phyloP scores from a whole-genome alignment of 2,113 vertebrate species.

The Megaleporinus macrocephalus region DNA sequence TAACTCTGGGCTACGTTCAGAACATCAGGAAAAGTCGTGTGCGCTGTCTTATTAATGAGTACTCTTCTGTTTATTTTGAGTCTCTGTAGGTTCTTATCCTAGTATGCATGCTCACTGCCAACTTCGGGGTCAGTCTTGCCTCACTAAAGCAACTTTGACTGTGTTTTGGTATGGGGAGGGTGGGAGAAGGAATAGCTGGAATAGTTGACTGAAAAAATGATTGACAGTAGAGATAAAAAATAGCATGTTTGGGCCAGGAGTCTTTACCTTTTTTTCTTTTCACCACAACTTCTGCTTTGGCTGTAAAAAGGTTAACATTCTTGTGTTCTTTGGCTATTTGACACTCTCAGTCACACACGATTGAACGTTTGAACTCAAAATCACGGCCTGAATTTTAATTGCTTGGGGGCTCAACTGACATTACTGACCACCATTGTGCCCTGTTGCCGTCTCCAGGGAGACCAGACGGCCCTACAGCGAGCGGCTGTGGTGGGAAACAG shows the following conservation, averaged over 20 bases:
- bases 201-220: background rate
- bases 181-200: background rate
- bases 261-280: background rate
- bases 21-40: background rate
- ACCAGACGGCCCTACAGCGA: slow-evolving; percentile 93
- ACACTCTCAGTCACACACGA: background rate
- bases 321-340: background rate
- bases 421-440: background rate
- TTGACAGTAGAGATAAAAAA: background rate
- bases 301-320: background rate
- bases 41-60: background rate
- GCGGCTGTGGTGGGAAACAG: slow-evolving; percentile 91
- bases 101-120: background rate
- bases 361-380: background rate
- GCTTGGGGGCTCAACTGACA: background rate
- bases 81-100: background rate
- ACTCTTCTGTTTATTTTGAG: background rate
- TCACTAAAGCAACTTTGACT: background rate
- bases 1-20: background rate
- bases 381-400: background rate
- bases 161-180: background rate
- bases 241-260: too few relatives aligned
- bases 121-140: background rate
- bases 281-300: background rate
- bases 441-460: slow-evolving; percentile 77